These are phyloP conservation scores for Poeciliopsis infans DNA, from an alignment of 2,797 vertebrate genomes.

Conservation along the genomic window DNA sequence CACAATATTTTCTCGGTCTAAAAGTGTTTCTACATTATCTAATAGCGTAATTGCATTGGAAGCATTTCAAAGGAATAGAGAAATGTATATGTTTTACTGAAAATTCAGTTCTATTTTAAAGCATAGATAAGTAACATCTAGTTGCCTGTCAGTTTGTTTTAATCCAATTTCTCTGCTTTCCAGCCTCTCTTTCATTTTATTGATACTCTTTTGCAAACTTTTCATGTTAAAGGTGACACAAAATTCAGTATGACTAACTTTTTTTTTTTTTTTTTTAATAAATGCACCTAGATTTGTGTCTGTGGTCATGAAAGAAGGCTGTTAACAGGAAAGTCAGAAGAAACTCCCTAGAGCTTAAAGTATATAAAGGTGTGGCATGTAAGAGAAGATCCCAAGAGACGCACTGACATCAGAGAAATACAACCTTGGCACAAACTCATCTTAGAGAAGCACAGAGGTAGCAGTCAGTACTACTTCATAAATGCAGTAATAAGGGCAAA, in stretches of 20 bases:
- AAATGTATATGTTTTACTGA: neutral
- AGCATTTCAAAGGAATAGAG: constrained; percentile 11
- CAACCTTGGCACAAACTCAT: constrained; percentile 34
- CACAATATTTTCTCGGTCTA: neutral
- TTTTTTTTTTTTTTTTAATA: neutral
- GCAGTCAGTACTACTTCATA: constrained; percentile 17
- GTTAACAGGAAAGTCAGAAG: constrained; percentile 3
- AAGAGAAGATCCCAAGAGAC: constrained; percentile 45
- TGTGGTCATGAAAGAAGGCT: neutral
- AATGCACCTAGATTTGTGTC: neutral
- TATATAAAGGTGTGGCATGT: constrained; percentile 45
- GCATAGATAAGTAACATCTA: neutral
- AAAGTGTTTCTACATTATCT: neutral
- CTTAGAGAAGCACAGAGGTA: constrained; percentile 34
- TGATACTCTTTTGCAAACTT: constrained; percentile 11
- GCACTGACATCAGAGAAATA: constrained; percentile 60
- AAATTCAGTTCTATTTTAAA: neutral
- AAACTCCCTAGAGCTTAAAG: constrained; percentile 33
- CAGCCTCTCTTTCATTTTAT: constrained; percentile 1
- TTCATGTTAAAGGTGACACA: neutral
- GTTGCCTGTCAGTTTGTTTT: neutral
- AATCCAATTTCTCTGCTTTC: neutral
- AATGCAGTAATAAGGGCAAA: constrained; percentile 52
- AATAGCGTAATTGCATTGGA: neutral
- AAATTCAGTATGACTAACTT: neutral